Evolutionary conservation across 2,888 invertebrate species (phyloP).

Genomic region (Coenonympha arcania): DNA sequence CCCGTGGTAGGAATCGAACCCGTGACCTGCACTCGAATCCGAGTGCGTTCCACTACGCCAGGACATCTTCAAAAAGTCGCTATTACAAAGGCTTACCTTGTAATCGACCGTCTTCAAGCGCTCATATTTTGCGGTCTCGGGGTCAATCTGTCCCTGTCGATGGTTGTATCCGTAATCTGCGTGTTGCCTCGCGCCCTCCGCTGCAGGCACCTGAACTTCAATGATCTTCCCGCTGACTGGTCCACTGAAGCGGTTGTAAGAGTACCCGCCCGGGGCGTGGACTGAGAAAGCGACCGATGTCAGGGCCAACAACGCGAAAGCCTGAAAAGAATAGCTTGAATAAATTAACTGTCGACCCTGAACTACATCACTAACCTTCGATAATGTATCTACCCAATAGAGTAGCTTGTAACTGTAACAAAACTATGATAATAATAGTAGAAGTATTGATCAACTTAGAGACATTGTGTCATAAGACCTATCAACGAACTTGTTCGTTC

Average conservation of each 20-base stretch:
- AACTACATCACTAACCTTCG: slow-evolving; percentile 20
- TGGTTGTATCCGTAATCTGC: slow-evolving; percentile 70
- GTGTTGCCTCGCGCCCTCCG: slow-evolving; percentile 61
- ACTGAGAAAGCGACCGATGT: slow-evolving; percentile 41
- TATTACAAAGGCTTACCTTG: slow-evolving; percentile 54
- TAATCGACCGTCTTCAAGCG: slow-evolving; percentile 77
- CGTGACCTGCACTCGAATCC: no score
- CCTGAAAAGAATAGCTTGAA: slow-evolving; percentile 39
- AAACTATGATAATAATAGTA: no score
- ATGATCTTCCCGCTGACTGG: slow-evolving; percentile 80
- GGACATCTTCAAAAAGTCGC: neutral
- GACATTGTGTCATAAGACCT: no score
- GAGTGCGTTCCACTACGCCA: no score
- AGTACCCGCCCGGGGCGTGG: slow-evolving; percentile 74
- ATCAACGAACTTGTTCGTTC: no score
- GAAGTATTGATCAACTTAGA: no score
- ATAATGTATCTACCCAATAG: no score
- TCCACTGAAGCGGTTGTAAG: slow-evolving; percentile 81
- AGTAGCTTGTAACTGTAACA: no score
- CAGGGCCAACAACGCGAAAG: slow-evolving; percentile 42
- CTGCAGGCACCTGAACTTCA: slow-evolving; percentile 72
- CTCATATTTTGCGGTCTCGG: slow-evolving; percentile 66
- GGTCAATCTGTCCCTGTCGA: slow-evolving; percentile 59
- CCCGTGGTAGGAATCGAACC: no score
- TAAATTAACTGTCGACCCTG: slow-evolving; percentile 7